Percentiles rank a stretch among this genome's conserved stretches.
Conservation (phyloP, 2,797 vertebrate species). For the Pogonophryne albipinna region DNA sequence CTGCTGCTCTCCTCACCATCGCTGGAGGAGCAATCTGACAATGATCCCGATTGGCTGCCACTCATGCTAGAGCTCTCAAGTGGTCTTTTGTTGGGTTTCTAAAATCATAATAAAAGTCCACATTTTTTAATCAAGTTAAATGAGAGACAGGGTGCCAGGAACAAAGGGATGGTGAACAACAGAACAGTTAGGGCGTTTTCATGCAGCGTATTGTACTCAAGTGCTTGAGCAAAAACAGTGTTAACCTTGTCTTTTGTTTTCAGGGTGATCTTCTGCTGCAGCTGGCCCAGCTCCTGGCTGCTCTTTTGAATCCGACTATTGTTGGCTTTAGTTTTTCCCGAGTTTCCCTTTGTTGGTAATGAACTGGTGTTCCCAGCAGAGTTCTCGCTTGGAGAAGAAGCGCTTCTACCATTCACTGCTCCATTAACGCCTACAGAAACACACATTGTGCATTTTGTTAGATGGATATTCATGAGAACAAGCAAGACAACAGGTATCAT, state of each 20-base stretch:
- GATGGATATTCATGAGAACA: slow-evolving; percentile 19
- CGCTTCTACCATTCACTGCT: slow-evolving; percentile 87
- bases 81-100: slow-evolving; percentile 89
- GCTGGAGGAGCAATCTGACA: slow-evolving; percentile 92
- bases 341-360: slow-evolving; percentile 73
- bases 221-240: slow-evolving; percentile 8
- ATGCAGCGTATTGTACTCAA: not conserved
- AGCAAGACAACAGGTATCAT: slow-evolving; percentile 5
- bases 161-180: not conserved
- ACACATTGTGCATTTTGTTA: slow-evolving; percentile 45
- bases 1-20: slow-evolving; percentile 90
- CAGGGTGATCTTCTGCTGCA: slow-evolving; percentile 81
- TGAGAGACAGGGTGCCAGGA: not conserved
- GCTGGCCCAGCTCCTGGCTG: slow-evolving; percentile 79
- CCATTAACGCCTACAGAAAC: slow-evolving; percentile 87
- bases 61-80: slow-evolving; percentile 91
- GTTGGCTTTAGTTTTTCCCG: slow-evolving; percentile 80
- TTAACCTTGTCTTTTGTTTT: slow-evolving; percentile 92
- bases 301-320: slow-evolving; percentile 79
- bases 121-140: slow-evolving; percentile 27
- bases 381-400: slow-evolving; percentile 82
- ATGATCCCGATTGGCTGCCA: slow-evolving; percentile 91
- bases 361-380: slow-evolving; percentile 80
- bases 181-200: not conserved
- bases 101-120: slow-evolving; percentile 31